Base-by-base conservation (phyloP, 2,113 vertebrate genomes). In the Scartelaos histophorus region DNA sequence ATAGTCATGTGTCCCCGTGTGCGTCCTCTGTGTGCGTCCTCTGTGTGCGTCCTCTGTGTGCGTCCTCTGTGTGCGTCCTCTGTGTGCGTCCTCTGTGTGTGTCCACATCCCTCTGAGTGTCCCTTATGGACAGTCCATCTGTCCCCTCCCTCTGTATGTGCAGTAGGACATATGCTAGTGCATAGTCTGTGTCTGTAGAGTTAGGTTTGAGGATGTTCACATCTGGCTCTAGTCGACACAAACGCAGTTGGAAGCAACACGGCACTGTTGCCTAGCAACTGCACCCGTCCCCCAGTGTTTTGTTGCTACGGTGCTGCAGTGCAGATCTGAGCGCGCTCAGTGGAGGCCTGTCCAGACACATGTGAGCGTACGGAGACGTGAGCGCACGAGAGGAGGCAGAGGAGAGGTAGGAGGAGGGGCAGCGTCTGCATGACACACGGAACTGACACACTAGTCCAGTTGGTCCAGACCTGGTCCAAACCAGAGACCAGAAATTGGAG, bases 281-380 rank as follows among this genome's bases (percentile, higher is more conserved):
- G 88, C 88, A 89, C 77, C 90, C 84, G 83, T 87, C 86, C 86
- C 89, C 87, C 78, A 84, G 90, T 93, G 87, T 91, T 91, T 91
- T 90, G 88, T 91, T 92, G 90, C 89, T 89, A 90, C 88, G 83
- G 83, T 90, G 75, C 90, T 93, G 92, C 91, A 93, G 90, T 91
- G 90, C 92, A 93, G 92, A 91, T 91, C 85, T 86, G 86, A 90
- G 85, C 84, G 81, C 68, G 25, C 83, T 82, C 88, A 86, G 79
- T 90, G 73, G 87, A 89, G 87, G 88, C 79, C 80, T 82, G 56
- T 85, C 73, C 86, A 85, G 67, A 87, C 85, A 61, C 58, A 61
- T 34, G 58, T 61, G 58, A 61, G 25, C 3, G 58, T 61, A 61
- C 58, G 7, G 58, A 34, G 58, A 7, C 24, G 24, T 17, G 25